These are phyloP conservation scores for Notarius lentiginosus DNA, from an alignment of 2,113 vertebrate genomes.

Conservation along the genomic window DNA sequence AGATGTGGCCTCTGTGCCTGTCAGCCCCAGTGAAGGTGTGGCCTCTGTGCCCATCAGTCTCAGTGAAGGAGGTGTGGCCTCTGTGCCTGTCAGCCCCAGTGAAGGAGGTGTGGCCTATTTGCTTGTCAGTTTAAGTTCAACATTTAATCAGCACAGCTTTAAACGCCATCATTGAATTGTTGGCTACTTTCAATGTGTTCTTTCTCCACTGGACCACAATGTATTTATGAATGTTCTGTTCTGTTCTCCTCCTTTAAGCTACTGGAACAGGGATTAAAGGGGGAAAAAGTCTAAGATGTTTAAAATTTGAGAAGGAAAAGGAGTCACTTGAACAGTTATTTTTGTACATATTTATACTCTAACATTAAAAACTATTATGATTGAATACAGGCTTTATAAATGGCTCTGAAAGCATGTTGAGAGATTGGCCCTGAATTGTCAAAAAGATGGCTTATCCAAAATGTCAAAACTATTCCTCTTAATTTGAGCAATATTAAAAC, in stretches of 20 bases:
- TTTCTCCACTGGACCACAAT: background rate
- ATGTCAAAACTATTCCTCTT: background rate
- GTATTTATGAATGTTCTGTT: background rate
- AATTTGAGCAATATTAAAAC: background rate
- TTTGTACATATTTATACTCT: background rate
- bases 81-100: no score
- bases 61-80: no score
- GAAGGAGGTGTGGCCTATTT: no score
- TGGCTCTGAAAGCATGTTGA: background rate
- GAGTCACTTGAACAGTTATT: background rate
- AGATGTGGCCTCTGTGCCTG: no score
- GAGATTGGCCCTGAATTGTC: background rate
- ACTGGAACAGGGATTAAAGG: background rate
- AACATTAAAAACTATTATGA: background rate
- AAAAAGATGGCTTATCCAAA: background rate
- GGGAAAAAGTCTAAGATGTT: background rate
- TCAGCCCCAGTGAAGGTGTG: no score
- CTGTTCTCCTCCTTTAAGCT: background rate
- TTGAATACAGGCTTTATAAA: background rate
- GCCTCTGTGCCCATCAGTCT: no score
- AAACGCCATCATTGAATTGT: background rate
- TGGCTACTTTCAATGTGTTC: background rate
- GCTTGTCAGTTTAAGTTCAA: no score
- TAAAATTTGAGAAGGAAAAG: background rate
- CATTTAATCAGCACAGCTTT: no score